These are phyloP conservation scores for Excalfactoria chinensis DNA, from an alignment of 2,113 vertebrate species.

Conservation along the genomic window DNA sequence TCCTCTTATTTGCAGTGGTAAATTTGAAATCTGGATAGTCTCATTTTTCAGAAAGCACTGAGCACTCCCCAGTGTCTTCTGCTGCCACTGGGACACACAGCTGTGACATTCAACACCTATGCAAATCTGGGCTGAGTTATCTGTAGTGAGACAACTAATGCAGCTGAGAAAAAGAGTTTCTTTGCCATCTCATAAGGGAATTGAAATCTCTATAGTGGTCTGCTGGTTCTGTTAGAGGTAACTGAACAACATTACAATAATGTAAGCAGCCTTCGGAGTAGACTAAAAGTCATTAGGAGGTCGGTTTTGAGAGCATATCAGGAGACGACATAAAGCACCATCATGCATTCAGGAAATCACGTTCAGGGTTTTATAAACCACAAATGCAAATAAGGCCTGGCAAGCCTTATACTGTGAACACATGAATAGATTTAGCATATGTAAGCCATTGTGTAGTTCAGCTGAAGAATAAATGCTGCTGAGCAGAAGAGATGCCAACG, in stretches of 20 bases:
- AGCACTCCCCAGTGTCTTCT: conserved; percentile 4
- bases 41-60: conserved; percentile 37
- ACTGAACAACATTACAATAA: neutral
- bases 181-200: conserved; percentile 8
- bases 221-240: conserved; percentile 13
- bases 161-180: neutral
- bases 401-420: neutral
- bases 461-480: neutral
- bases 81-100: conserved; percentile 6
- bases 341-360: neutral
- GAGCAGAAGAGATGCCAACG: neutral
- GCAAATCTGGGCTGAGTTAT: conserved; percentile 47
- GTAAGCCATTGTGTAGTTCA: conserved; percentile 1
- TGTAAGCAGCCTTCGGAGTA: conserved; percentile 9
- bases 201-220: neutral
- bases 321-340: neutral
- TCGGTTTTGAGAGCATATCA: neutral
- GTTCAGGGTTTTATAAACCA: conserved; percentile 42
- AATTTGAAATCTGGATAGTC: conserved; percentile 42
- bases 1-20: conserved; percentile 55
- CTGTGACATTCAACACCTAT: conserved; percentile 49
- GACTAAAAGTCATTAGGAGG: conserved; percentile 3
- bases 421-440: conserved; percentile 15
- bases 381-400: conserved; percentile 38
- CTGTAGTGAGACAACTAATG: neutral